These are phyloP conservation scores for Cryptomyrus ogoouensis DNA, from an alignment of 2,113 vertebrate genomes.

Conservation along the genomic window DNA sequence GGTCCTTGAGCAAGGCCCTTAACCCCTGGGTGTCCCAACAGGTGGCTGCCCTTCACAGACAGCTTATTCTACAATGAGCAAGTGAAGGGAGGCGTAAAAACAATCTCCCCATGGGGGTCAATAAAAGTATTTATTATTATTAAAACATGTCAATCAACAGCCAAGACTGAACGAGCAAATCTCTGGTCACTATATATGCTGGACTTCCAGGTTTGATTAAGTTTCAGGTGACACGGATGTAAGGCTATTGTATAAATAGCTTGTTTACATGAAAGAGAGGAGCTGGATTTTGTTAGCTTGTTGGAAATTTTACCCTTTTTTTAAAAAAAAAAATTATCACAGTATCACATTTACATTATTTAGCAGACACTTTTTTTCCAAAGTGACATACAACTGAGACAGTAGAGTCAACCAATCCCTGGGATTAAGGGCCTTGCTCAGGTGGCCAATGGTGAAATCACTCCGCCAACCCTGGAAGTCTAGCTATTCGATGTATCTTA, in stretches of 20 bases:
- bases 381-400: not conserved
- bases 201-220: not conserved
- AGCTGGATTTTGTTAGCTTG: not conserved
- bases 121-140: too few relatives aligned
- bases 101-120: too few relatives aligned
- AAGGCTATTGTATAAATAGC: not conserved
- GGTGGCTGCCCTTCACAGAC: too few relatives aligned
- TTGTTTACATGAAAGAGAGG: not conserved
- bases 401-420: not conserved
- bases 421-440: not conserved
- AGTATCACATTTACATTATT: not conserved
- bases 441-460: not conserved
- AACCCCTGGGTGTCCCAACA: too few relatives aligned
- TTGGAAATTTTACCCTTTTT: not conserved
- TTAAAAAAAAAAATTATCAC: not conserved
- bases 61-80: too few relatives aligned
- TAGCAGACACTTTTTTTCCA: not conserved
- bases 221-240: not conserved
- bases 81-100: too few relatives aligned
- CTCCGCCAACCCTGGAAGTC: not conserved
- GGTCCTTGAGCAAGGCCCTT: too few relatives aligned
- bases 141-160: not conserved
- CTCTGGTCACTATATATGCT: not conserved
- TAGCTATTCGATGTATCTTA: not conserved
- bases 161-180: not conserved